Percentiles rank a stretch among this genome's conserved stretches.
phyloP scores from a whole-genome alignment of 2,113 vertebrate species.

The Oreochromis niloticus region DNA sequence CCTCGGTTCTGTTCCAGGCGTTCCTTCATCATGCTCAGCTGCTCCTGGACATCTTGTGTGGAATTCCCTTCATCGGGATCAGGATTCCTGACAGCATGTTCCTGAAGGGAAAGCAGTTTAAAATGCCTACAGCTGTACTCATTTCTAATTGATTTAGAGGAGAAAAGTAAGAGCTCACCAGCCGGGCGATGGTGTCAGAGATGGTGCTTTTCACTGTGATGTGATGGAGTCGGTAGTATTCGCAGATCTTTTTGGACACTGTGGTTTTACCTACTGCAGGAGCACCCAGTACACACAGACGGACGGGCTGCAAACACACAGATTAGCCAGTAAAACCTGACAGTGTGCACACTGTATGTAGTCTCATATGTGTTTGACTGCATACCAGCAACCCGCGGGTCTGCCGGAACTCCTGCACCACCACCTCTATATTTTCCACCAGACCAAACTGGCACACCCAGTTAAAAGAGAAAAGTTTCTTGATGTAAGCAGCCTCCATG shows the following conservation, averaged over 20 bases:
- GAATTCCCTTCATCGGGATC: constrained; percentile 56
- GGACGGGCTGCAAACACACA: constrained; percentile 76
- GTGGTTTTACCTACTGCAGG: constrained; percentile 86
- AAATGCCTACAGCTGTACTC: not conserved
- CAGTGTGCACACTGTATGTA: not conserved
- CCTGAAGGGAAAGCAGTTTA: constrained; percentile 23
- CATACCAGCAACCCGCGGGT: constrained; percentile 80
- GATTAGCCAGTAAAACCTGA: not conserved
- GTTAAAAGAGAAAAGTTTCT: constrained; percentile 77
- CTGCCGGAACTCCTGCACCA: constrained; percentile 82
- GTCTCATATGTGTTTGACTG: not conserved
- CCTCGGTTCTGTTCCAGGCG: constrained; percentile 79
- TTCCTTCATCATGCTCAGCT: constrained; percentile 75
- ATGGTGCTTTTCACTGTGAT: constrained; percentile 75
- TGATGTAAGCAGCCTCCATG: constrained; percentile 75
- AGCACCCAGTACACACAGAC: constrained; percentile 84
- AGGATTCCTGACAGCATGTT: constrained; percentile 6
- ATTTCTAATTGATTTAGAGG: not conserved
- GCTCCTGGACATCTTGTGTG: constrained; percentile 61
- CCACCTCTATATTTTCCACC: constrained; percentile 77
- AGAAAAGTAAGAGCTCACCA: constrained; percentile 67
- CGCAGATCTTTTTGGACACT: constrained; percentile 73
- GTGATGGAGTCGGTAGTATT: constrained; percentile 83
- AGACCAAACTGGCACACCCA: constrained; percentile 84
- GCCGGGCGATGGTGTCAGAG: constrained; percentile 72